phyloP scores from a whole-genome alignment of 37 sponge, comb jelly and placozoan species.

The Ephydatia muelleri region DNA sequence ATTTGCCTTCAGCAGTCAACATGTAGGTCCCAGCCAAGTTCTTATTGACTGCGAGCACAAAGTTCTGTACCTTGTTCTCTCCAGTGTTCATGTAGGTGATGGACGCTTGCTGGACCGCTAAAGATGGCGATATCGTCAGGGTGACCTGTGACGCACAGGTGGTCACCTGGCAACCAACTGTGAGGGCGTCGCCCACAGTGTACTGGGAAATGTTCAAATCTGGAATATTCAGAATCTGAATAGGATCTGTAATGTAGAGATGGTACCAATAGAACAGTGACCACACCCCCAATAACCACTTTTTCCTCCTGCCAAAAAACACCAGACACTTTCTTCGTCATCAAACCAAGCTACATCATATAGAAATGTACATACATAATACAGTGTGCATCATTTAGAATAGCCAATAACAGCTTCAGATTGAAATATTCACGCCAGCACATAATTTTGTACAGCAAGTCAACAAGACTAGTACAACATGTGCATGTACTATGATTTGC shows the following conservation, averaged over 20 bases:
- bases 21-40: neutral
- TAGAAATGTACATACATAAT: no score
- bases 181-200: neutral
- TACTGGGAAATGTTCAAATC: constrained; percentile 2
- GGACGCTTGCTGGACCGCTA: neutral
- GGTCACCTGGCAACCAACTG: constrained; percentile 2
- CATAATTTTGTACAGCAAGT: no score
- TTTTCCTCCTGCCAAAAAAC: no score
- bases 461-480: no score
- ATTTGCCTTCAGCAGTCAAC: neutral
- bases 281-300: no score
- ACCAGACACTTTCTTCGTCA: no score
- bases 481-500: no score
- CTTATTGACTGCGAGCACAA: neutral
- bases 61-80: neutral
- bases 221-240: neutral
- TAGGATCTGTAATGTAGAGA: neutral
- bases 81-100: neutral
- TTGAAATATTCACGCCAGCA: no score
- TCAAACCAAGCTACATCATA: no score
- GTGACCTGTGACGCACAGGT: constrained; percentile 15
- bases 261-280: no score
- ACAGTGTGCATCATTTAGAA: no score
- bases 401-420: no score
- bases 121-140: neutral